Conservation (phyloP, 2,113 vertebrate species). For the Pandion haliaetus region DNA sequence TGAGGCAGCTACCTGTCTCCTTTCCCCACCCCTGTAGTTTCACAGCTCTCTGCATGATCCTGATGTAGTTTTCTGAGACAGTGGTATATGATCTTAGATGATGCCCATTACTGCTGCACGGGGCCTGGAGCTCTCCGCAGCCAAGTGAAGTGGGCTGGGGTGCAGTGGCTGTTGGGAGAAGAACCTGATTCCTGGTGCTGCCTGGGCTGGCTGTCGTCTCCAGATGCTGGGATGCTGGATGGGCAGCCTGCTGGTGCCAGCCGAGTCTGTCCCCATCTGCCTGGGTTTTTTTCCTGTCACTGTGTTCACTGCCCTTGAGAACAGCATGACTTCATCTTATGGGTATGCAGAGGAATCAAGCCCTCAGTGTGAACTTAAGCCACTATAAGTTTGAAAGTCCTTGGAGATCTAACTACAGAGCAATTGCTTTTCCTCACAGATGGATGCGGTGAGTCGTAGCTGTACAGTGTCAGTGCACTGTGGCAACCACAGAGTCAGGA, state of each 20-base stretch:
- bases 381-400: not conserved
- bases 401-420: not conserved
- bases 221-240: not conserved
- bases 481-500: constrained; percentile 87
- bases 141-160: not conserved
- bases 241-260: not conserved
- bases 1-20: not conserved
- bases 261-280: not conserved
- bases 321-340: not conserved
- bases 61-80: not conserved
- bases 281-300: not conserved
- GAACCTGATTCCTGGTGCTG: not conserved
- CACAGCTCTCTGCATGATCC: not conserved
- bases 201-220: not conserved
- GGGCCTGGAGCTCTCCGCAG: not conserved
- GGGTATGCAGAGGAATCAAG: not conserved
- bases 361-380: not conserved
- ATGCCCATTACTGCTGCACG: not conserved
- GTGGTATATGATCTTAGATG: not conserved
- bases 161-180: not conserved
- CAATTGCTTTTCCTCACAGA: constrained; percentile 72
- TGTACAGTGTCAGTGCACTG: constrained; percentile 94
- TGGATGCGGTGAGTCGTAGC: constrained; percentile 92
- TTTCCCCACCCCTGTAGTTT: not conserved
- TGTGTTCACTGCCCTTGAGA: not conserved